Evolutionary conservation across 1,140 invertebrate genomes (phyloP), one percentile per base, ranked within the genome.

Genomic region (Conus betulinus): DNA sequence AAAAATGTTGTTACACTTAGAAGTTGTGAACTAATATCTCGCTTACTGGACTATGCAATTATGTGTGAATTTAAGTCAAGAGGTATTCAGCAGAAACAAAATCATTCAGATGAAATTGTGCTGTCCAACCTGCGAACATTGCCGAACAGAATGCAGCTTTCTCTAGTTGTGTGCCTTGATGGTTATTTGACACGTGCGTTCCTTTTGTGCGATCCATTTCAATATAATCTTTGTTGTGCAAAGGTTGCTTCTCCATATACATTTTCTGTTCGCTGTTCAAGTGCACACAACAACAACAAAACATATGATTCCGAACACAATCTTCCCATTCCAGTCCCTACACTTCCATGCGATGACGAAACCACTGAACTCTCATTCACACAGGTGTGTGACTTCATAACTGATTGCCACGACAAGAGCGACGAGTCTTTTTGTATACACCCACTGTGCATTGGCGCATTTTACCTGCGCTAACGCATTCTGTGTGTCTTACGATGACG

Each of bases 141-240:
- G 88, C 11, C 90, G 91, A 57, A 63, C 74, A 27, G 17, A 55
- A n/a, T 84, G 92, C 51, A 90, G 87, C 79, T 92, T 93, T 57
- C 92, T 91, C 15, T 78, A 23, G n/a, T n/a, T n/a, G n/a, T 10
- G n/a, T 83, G 81, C 52, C 81, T 39, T 83, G 39, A n/a, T 51
- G 81, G 81, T 83, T 39, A 83, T 52, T 13, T 83, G 51, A 83
- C 81, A 52, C 81, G 52, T 52, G 11, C 27, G 1, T 83, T 51
- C n/a, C 53, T 53, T 8, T 53, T 13, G 8, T 83, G 81, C 20
- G 91, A 39, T 39, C 52, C 81, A 17, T 3, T 51, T 17, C 39
- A 83, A 39, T 17, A 17, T 52, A 39, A 20, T 17, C 90, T 0
- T 5, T 25, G 81, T 53, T 11, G 3, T 6, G 17, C 5, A 15